phyloP scores from a whole-genome alignment of 1,140 invertebrate species.

The Drosophila ogumai region DNA sequence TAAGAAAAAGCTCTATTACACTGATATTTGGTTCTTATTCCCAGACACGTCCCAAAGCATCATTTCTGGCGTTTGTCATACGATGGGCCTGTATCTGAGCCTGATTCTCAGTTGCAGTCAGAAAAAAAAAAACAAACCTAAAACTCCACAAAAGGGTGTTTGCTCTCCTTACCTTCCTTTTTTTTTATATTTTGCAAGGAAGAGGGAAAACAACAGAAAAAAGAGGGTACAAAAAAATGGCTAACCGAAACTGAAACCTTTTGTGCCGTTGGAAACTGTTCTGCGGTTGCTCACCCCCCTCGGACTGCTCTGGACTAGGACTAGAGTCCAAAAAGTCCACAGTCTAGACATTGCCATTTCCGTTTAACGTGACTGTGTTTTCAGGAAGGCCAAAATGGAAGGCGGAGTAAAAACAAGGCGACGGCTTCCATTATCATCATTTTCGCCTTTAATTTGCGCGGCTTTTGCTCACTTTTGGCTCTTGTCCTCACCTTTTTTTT shows the following conservation, averaged over 20 bases:
- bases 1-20: conserved; percentile 12
- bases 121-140: not conserved
- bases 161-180: conserved; percentile 16
- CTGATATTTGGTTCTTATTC: not conserved
- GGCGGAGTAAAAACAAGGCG: conserved; percentile 26
- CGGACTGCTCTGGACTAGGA: conserved; percentile 10
- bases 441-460: conserved; percentile 55
- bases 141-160: conserved; percentile 12
- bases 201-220: conserved; percentile 10
- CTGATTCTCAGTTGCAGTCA: conserved; percentile 12
- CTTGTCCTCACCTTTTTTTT: conserved; percentile 33
- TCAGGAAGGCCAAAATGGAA: conserved; percentile 19
- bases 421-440: conserved; percentile 58
- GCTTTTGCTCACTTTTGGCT: conserved; percentile 62
- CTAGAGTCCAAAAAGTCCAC: conserved; percentile 54
- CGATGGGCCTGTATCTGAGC: conserved; percentile 15
- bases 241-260: conserved; percentile 59
- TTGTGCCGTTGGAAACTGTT: conserved; percentile 66
- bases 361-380: conserved; percentile 75
- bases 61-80: conserved; percentile 48
- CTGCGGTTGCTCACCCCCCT: conserved; percentile 54
- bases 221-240: conserved; percentile 22
- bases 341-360: conserved; percentile 83
- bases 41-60: conserved; percentile 30
- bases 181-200: conserved; percentile 31